phyloP scores from a whole-genome alignment of 2,797 vertebrate genomes.

The Otolemur crassicaudatus region DNA sequence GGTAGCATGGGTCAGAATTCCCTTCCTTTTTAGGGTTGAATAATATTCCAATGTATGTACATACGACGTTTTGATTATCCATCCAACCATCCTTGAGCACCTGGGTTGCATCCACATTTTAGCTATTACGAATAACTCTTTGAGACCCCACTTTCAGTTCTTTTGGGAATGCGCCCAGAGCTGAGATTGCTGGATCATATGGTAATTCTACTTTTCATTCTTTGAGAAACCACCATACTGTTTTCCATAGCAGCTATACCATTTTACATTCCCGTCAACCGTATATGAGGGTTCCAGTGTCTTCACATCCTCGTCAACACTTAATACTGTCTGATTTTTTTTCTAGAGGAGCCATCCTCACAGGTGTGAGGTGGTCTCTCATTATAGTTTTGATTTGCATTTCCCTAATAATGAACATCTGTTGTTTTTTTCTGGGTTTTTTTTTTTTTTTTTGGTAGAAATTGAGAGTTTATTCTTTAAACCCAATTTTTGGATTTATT shows the following conservation, averaged over 20 bases:
- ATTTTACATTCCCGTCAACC: neutral
- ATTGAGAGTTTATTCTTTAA: too few relatives aligned
- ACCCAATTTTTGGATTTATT: too few relatives aligned
- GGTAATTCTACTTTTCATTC: neutral
- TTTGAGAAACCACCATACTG: neutral
- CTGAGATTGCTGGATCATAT: neutral
- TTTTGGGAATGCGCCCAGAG: neutral
- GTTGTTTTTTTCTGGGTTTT: too few relatives aligned
- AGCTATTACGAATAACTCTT: neutral
- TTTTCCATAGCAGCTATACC: neutral
- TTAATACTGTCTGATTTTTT: neutral
- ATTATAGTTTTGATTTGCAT: neutral
- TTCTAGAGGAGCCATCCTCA: neutral
- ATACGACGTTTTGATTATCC: neutral
- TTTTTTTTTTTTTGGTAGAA: too few relatives aligned
- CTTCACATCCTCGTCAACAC: neutral
- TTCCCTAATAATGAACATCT: neutral
- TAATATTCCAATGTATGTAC: neutral
- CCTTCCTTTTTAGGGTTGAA: slow-evolving; percentile 4
- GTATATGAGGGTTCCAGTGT: neutral
- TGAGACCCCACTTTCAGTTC: neutral
- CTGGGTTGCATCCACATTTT: neutral
- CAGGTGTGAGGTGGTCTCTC: neutral
- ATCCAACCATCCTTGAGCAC: neutral
- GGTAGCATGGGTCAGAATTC: neutral